phyloP scores from a whole-genome alignment of 64 coral and sea anemone genomes.

The Pocillopora damicornis region DNA sequence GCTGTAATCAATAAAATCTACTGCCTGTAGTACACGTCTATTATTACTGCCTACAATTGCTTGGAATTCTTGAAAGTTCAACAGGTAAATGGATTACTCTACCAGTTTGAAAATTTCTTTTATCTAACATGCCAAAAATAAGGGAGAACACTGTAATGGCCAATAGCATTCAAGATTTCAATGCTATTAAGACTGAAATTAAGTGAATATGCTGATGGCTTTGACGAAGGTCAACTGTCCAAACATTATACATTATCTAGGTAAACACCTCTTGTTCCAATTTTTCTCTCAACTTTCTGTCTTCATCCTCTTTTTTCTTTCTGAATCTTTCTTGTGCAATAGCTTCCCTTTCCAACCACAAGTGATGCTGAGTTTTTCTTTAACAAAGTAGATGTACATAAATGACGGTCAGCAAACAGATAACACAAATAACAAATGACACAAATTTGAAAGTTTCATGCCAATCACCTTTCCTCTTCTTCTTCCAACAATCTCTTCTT shows the following conservation, averaged over 20 bases:
- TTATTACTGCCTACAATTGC: too few relatives aligned
- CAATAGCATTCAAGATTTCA: too few relatives aligned
- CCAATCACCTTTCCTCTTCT: conserved; percentile 46
- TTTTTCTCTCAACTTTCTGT: conserved; percentile 58
- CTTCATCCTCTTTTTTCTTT: conserved; percentile 60
- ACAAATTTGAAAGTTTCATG: neutral
- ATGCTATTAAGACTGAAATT: too few relatives aligned
- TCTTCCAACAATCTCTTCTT: conserved; percentile 48
- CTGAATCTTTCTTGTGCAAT: conserved; percentile 56
- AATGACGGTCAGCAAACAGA: neutral
- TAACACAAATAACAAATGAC: neutral
- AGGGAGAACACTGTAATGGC: too few relatives aligned
- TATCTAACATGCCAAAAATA: too few relatives aligned
- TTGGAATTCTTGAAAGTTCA: too few relatives aligned
- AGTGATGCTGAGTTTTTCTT: conserved; percentile 54
- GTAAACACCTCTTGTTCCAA: conserved; percentile 65
- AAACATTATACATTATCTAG: neutral
- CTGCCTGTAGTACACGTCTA: too few relatives aligned
- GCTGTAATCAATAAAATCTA: too few relatives aligned
- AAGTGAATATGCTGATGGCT: too few relatives aligned
- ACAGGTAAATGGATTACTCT: too few relatives aligned
- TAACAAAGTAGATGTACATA: neutral
- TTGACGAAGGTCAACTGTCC: neutral
- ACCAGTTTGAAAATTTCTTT: too few relatives aligned
- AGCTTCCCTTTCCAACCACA: conserved; percentile 72